Percentiles rank a stretch among this genome's conserved stretches.
Conservation (phyloP, 2,888 invertebrate species). For the Ferrisia virgata region DNA sequence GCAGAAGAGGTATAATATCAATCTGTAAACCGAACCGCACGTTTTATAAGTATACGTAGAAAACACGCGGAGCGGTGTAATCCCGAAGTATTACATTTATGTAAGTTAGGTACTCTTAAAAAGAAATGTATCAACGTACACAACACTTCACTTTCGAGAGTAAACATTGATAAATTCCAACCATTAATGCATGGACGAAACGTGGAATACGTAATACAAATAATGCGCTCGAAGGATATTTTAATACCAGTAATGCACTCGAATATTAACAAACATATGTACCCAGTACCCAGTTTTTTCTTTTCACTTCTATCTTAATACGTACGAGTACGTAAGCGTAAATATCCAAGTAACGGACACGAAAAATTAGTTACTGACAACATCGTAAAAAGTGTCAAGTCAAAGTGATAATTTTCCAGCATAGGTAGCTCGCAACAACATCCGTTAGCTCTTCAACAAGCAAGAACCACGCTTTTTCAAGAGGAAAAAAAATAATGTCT, state of each 20-base stretch:
- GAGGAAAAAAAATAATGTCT: no score
- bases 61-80: neutral
- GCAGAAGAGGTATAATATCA: neutral
- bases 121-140: neutral
- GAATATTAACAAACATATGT: neutral
- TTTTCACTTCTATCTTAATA: no score
- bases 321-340: neutral
- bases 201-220: neutral
- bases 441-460: no score
- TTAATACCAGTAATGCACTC: neutral
- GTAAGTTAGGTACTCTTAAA: neutral
- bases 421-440: neutral
- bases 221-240: neutral
- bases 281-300: neutral
- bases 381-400: no score
- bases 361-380: neutral
- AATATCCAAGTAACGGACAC: neutral
- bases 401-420: no score
- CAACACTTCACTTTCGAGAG: neutral
- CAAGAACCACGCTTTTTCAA: no score
- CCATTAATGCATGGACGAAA: conserved; percentile 14
- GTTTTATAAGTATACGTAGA: neutral
- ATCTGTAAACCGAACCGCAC: neutral
- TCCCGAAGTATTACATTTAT: neutral
- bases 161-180: conserved; percentile 14